A percentile compares a stretch with the other conserved stretches of the same genome.
These are phyloP conservation scores for Ailuropoda melanoleuca DNA, from an alignment of 2,113 vertebrate genomes.

Conservation along the genomic window DNA sequence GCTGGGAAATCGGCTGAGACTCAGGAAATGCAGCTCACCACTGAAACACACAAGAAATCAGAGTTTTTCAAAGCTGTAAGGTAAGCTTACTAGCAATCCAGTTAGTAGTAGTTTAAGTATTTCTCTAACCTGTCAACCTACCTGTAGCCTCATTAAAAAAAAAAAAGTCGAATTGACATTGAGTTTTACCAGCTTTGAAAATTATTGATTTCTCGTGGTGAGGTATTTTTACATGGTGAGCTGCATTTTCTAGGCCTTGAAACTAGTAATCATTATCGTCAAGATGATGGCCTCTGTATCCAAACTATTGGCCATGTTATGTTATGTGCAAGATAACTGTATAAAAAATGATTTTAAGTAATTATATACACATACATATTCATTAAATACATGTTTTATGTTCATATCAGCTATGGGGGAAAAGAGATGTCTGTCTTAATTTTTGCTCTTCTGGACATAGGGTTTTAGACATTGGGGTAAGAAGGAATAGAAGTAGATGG, in stretches of 20 bases:
- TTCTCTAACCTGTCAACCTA: conserved; percentile 7
- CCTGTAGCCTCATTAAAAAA: not conserved
- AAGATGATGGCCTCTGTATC: not conserved
- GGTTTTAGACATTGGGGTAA: not conserved
- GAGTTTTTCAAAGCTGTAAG: conserved; percentile 77
- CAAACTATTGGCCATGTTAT: not conserved
- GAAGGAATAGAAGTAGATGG: not conserved
- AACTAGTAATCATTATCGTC: not conserved
- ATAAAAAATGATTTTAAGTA: not conserved
- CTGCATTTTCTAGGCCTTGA: conserved; percentile 67
- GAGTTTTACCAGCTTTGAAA: conserved; percentile 73
- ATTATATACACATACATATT: not conserved
- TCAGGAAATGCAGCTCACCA: conserved; percentile 75
- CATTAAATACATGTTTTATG: not conserved
- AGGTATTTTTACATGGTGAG: conserved; percentile 61
- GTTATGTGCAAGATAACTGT: not conserved
- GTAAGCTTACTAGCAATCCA: conserved; percentile 63
- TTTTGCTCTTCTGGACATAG: not conserved
- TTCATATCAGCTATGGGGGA: not conserved
- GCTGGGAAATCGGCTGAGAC: conserved; percentile 55
- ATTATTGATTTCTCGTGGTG: conserved; percentile 69
- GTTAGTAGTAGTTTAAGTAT: not conserved
- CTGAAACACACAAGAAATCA: conserved; percentile 76
- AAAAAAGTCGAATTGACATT: not conserved
- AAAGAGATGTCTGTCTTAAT: not conserved